phyloP scores from a whole-genome alignment of 2,113 vertebrate species.

The Chloropsis hardwickii region DNA sequence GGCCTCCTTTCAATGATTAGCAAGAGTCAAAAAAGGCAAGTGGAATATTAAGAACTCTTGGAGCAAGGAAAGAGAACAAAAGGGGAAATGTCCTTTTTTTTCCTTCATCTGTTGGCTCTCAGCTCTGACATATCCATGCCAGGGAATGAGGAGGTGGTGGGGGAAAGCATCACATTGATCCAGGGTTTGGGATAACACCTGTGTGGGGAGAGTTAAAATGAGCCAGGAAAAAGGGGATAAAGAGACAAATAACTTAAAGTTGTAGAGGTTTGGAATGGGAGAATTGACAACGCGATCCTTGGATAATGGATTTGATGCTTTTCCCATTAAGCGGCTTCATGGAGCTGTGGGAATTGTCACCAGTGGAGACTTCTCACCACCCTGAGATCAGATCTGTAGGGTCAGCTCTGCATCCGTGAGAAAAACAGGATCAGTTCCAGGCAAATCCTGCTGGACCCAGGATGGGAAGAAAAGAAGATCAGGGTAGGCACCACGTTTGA shows the following conservation, averaged over 20 bases:
- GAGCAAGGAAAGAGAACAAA: background rate
- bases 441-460: fast-evolving
- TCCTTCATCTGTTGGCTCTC: background rate
- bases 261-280: background rate
- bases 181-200: background rate
- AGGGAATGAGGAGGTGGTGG: fast-evolving
- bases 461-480: fast-evolving
- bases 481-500: fast-evolving
- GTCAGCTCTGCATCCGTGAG: background rate
- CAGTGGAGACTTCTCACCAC: background rate
- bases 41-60: background rate
- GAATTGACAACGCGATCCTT: fast-evolving
- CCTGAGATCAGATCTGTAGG: background rate
- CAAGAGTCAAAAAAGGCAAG: background rate
- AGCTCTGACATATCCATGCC: fast-evolving
- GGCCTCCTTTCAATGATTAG: background rate
- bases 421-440: background rate
- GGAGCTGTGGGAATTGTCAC: background rate
- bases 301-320: background rate
- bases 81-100: background rate
- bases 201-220: background rate
- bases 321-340: background rate
- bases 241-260: background rate
- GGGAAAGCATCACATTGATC: fast-evolving
- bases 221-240: background rate